These are phyloP conservation scores for Melanotaenia boesemani DNA, from an alignment of 2,797 vertebrate species.

Conservation along the genomic window DNA sequence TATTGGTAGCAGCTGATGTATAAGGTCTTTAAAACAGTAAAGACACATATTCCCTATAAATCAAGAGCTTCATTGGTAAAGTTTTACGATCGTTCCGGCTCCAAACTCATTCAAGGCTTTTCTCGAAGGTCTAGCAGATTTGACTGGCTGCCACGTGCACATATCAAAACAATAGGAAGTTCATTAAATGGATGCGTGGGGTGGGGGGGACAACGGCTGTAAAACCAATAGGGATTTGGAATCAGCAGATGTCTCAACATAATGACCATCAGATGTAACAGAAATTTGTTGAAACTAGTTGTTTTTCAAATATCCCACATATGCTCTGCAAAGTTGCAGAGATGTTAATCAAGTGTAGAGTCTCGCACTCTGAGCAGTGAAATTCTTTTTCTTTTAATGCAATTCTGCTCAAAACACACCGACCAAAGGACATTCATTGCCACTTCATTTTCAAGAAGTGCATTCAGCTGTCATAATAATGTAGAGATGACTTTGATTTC, in stretches of 20 bases:
- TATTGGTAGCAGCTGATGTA: slow-evolving; percentile 38
- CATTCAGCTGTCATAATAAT: background rate
- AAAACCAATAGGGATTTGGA: slow-evolving; percentile 25
- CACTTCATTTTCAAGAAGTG: background rate
- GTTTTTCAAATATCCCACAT: slow-evolving; percentile 23
- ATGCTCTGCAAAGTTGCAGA: slow-evolving; percentile 13
- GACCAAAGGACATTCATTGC: background rate
- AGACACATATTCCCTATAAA: background rate
- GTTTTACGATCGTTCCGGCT: background rate
- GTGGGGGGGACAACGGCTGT: background rate
- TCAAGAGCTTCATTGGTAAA: background rate
- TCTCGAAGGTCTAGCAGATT: slow-evolving; percentile 1
- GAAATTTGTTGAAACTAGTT: slow-evolving; percentile 36
- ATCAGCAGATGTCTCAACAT: slow-evolving; percentile 31
- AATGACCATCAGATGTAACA: slow-evolving; percentile 13
- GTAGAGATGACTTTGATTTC: no score
- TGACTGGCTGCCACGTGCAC: slow-evolving; percentile 28
- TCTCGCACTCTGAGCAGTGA: no score
- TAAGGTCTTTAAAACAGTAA: background rate
- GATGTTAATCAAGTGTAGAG: background rate
- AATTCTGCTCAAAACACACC: no score
- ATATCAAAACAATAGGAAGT: slow-evolving; percentile 37
- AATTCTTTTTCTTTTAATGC: no score
- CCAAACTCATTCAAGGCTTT: background rate
- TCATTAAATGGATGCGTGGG: slow-evolving; percentile 19